Base-by-base conservation (phyloP, 2,797 vertebrate genomes). In the Microchirus variegatus region DNA sequence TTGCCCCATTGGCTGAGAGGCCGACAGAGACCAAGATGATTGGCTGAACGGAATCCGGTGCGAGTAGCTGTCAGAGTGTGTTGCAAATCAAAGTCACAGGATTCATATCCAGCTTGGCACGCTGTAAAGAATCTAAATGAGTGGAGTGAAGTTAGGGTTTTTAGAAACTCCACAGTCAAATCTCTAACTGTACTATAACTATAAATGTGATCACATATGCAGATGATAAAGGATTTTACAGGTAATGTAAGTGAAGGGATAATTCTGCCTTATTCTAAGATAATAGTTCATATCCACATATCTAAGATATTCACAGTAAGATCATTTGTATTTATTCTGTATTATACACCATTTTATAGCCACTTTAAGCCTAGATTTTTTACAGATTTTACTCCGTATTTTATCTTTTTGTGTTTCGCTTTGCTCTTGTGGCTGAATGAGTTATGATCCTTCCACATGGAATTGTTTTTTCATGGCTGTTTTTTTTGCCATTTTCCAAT, bases 1-100 rank as follows among this genome's bases (percentile, higher is more conserved):
- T 0, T 22, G 3, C 63, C 70, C 73, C 5, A 91, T 87, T 91
- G 90, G 88, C 66, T 46, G 64, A 75, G 38, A 53, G 55, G 47
- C 62, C 10, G 48, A 22, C 26, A 9, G 64, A 26, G 48, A 53
- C 18, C 0, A 3, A 64, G 22, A 2, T 4, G 55, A 87, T 86
- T 87, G 87, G 87, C 59, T 12, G 64, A 68, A 15, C 3, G 0
- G 41, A 48, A 57, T 53, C 26, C 19, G 2, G 70, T 37, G 16
- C 5, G 2, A 54, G 78, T 69, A 50, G 75, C 83, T 83, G 84
- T 89, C 82, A 75, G 76, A 65, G 45, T 11, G 17, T 4, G 70
- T 87, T 82, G 51, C 15, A 45, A 59, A 71, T 84, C 80, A 87
- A 67, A 78, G 42, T 61, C 43, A 0, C 26, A 17, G 48, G 15